Conservation (phyloP, 1,140 invertebrate species). For the Drosophila pallidifrons region DNA sequence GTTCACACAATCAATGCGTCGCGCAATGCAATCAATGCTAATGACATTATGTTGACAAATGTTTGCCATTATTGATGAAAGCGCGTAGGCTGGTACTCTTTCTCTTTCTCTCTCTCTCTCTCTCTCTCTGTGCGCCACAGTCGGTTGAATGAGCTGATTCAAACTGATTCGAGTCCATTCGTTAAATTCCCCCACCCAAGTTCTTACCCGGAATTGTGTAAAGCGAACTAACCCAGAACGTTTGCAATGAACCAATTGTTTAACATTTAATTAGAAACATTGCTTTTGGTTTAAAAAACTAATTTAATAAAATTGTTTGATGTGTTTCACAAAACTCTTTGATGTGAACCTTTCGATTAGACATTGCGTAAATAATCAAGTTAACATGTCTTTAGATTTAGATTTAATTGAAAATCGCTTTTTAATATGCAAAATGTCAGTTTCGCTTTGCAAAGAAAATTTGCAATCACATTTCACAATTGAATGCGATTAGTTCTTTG, state of each 20-base stretch:
- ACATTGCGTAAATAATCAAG: background rate
- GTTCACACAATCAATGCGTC: conserved; percentile 72
- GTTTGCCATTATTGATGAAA: conserved; percentile 82
- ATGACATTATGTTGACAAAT: conserved; percentile 83
- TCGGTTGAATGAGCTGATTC: conserved; percentile 39
- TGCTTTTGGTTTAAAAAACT: background rate
- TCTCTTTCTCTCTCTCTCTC: no score
- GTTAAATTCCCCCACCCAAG: background rate
- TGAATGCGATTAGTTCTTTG: background rate
- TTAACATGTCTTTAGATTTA: no score
- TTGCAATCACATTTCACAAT: background rate
- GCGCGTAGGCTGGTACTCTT: conserved; percentile 30
- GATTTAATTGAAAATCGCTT: conserved; percentile 8
- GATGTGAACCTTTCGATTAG: background rate
- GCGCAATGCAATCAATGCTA: conserved; percentile 81
- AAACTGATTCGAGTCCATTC: conserved; percentile 29
- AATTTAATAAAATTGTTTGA: conserved; percentile 3
- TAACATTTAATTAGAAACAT: conserved; percentile 55
- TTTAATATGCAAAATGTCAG: background rate
- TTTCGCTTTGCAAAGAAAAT: conserved; percentile 5
- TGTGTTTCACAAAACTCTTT: background rate
- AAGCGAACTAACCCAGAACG: conserved; percentile 22
- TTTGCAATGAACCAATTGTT: conserved; percentile 38
- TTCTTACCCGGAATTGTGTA: background rate
- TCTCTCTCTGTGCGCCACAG: background rate